Evolutionary conservation across 2,797 vertebrate species (phyloP).

Genomic region (Hippocampus kuda): DNA sequence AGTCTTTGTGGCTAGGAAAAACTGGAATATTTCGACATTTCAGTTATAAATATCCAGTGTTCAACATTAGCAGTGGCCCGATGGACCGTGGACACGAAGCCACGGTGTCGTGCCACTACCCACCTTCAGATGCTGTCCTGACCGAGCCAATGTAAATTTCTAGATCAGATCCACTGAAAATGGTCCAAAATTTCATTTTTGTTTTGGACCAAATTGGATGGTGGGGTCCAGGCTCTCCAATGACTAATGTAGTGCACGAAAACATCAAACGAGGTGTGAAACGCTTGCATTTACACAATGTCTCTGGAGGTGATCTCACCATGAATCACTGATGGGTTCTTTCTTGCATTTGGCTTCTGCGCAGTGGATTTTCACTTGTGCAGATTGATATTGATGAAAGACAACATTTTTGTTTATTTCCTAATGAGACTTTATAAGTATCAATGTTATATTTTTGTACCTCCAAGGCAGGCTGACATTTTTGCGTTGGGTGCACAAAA

Average conservation of each 20-base stretch:
- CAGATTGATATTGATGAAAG: not conserved
- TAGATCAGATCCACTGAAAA: no score
- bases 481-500: not conserved
- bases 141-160: no score
- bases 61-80: no score
- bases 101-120: no score
- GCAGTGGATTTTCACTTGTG: not conserved
- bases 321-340: slow-evolving; percentile 35
- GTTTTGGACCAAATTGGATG: not conserved
- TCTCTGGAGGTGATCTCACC: slow-evolving; percentile 29
- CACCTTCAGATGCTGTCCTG: no score
- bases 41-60: not conserved
- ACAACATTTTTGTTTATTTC: not conserved
- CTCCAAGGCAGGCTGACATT: not conserved
- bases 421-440: not conserved
- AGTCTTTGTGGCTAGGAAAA: slow-evolving; percentile 5
- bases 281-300: slow-evolving; percentile 28
- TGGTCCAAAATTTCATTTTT: no score
- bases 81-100: no score
- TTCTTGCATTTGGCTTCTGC: slow-evolving; percentile 18
- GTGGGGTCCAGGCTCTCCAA: not conserved
- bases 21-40: not conserved
- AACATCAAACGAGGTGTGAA: slow-evolving; percentile 16
- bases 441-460: not conserved
- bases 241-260: slow-evolving; percentile 18